Base-by-base conservation (phyloP, 2,888 invertebrate species). In the Chymomyza caudatula region DNA sequence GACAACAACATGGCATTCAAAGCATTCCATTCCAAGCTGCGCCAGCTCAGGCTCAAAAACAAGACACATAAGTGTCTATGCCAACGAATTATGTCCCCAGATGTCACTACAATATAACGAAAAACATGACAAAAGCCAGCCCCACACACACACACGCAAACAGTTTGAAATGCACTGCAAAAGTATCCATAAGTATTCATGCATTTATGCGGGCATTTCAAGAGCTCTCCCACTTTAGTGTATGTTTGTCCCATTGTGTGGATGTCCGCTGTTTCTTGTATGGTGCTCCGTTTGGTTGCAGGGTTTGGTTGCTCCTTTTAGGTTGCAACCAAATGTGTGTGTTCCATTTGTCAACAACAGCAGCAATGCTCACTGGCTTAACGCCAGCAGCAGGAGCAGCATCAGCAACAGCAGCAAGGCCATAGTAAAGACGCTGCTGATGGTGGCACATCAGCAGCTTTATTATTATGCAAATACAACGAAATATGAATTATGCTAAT, bases 401-500 rank as follows among this genome's bases (percentile, higher is more conserved):
- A 51, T 25, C 22, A 11, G 42, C 43, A 42, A n/a, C 22, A 37
- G 6, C 37, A 44, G 47, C 23, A 25, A 25, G 80, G 67, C 68
- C 70, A 71, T 22, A 61, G 59, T 29, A 69, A 58, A 63, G 72
- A 57, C 69, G 69, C 58, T 62, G 55, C 62, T 70, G 70, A 73
- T 74, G 69, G 53, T 66, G 65, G 66, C 70, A 67, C 81, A 78
- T 78, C 78, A 78, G 76, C 78, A 80, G 80, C 78, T 77, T 74
- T 80, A 78, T 78, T 78, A 80, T 78, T 78, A 78, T 80, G 78
- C 78, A 78, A 78, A 78, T 78, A 78, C 78, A 80, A 80, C 78
- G 80, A 78, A 80, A 78, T 78, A 80, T 78, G 80, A 78, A 80
- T 78, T 78, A 78, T 78, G 78, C 75, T 80, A 78, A 78, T 78